Base-by-base conservation (phyloP, 1,140 invertebrate species). In the Nebria ingens region DNA sequence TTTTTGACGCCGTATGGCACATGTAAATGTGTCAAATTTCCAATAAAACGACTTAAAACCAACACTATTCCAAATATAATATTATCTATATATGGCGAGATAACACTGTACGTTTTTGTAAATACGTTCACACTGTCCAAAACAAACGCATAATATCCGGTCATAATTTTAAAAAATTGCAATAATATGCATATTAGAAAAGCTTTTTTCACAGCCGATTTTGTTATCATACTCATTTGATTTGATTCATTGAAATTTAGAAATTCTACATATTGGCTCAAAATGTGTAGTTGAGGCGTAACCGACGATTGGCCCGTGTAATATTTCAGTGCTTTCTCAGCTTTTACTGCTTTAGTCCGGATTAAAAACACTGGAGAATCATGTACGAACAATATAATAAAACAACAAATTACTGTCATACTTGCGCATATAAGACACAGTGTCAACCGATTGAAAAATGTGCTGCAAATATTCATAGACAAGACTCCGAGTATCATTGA, bases 281-380 rank as follows among this genome's bases (percentile, higher is more conserved):
- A 59, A 22, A 54, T 29, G 19, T 56, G 52, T 57, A 65, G 59
- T 17, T 61, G 55, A 12, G 51, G 49, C 12, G 55, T 54, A 50
- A 61, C 55, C 23, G 62, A 59, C 0, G 51, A 40, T 22, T 17
- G 15, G 11, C 64, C 64, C 9, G 57, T 15, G 51, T 60, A 64
- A 56, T 56, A 62, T 2, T n/a, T 49, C 22, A 65, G 15, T 4
- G 61, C 55, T 23, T 59, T 53, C 25, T 61, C 52, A 1, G 62
- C 61, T 19, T 58, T 38, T 15, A 54, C 3, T 45, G 9, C 29
- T 25, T 54, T 56, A 58, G 15, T 45, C 56, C 1, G 53, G 19
- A 50, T 56, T 63, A 21, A 64, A 50, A 53, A 59, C 11, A 65
- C 64, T 1, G 64, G 64, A 55, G 62, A 64, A 54, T 65, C 64